These are phyloP conservation scores for Todiramphus chloris DNA, from an alignment of 2,113 vertebrate genomes.

Conservation along the genomic window DNA sequence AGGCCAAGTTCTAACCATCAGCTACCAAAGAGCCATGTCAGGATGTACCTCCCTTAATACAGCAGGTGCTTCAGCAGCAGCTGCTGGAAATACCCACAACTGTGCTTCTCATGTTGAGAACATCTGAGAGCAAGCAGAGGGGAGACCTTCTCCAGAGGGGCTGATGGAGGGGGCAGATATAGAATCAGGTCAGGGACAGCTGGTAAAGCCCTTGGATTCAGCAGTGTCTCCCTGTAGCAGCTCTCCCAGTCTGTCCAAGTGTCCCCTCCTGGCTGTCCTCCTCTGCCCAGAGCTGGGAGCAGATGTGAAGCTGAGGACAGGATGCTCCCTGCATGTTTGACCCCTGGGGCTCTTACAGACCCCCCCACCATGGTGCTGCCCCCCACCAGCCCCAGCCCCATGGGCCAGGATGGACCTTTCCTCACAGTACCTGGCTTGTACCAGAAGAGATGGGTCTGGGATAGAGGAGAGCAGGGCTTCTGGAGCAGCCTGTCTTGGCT, in stretches of 20 bases:
- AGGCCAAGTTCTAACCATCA: not conserved
- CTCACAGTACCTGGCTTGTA: fast-evolving
- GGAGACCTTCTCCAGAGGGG: not conserved
- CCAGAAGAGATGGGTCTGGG: not conserved
- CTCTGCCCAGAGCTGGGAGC: not conserved
- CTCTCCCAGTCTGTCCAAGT: not conserved
- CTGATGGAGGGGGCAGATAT: not conserved
- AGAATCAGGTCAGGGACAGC: not conserved
- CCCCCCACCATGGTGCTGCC: no score
- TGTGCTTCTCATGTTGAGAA: not conserved
- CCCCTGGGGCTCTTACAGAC: not conserved
- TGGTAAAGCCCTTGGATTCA: not conserved
- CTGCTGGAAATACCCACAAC: not conserved
- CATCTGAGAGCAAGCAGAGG: fast-evolving
- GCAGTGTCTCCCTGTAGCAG: not conserved
- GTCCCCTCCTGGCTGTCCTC: not conserved
- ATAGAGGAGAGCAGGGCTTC: not conserved
- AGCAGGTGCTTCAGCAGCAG: fast-evolving
- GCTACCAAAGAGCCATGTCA: not conserved
- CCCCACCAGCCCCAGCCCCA: not conserved
- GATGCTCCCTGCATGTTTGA: not conserved
- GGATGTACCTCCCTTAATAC: not conserved
- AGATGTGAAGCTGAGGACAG: not conserved
- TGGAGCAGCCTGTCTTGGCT: not conserved
- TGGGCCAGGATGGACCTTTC: not conserved